Base-by-base conservation (phyloP, 1,140 invertebrate species). In the Papilio polytes region DNA sequence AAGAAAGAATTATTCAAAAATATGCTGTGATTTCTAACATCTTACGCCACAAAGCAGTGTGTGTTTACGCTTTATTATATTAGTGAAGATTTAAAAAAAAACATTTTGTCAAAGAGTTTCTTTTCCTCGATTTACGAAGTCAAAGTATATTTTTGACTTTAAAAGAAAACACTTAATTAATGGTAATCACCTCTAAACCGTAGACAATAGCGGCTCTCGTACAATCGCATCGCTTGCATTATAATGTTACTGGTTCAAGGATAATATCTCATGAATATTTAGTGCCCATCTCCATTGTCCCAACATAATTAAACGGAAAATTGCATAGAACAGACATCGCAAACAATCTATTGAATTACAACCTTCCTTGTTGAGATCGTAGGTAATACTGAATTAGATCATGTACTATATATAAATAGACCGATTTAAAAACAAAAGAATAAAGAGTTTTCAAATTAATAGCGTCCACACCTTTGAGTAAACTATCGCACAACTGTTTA, bases 241-340 rank as follows among this genome's bases (percentile, higher is more conserved):
- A 78, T 78, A 78, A 63, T 66, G 77, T 78, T 46, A 44, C 56
- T 46, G 77, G 18, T 66, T 63, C 36, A 78, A 66, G 77, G 77
- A 78, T 78, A 78, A 66, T 78, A 78, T 78, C 77, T 66, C 77
- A 78, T 78, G 77, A 78, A 78, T 78, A 78, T 78, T 78, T 78
- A 78, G 77, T 63, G n/a, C 36, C 51, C 53, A 48, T 78, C 56
- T 66, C 77, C 56, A 66, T 78, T 78, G 77, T 78, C 41, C 56
- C 59, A 22, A 78, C 36, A 66, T 78, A 78, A 78, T 78, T 78
- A 78, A 78, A 78, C 77, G 77, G 77, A 78, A 78, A 78, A 78
- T 78, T 66, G 77, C 77, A 44, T 78, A 78, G 41, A 78, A 44
- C 77, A 46, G 59, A 78, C 48, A 53, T 56, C 13, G 51, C 26